Evolutionary conservation across 2,113 vertebrate genomes (phyloP).

Genomic region (Hymenochirus boettgeri): DNA sequence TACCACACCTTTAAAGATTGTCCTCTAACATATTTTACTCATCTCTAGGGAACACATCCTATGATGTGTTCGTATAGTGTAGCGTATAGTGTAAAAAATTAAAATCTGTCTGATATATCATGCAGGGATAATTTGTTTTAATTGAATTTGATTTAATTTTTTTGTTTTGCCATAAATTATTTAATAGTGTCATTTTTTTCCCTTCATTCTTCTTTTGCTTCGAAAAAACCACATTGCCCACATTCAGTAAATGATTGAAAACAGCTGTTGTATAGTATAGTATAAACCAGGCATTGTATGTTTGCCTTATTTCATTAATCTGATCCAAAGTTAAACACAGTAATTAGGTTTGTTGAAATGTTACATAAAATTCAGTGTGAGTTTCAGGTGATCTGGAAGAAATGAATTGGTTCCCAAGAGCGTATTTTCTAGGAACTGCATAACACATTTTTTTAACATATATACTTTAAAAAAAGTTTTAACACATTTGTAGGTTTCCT

Average conservation of each 20-base stretch:
- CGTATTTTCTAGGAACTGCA: conserved; percentile 12
- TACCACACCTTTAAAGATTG: no score
- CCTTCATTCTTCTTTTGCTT: no score
- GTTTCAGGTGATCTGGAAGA: conserved; percentile 27
- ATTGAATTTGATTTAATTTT: no score
- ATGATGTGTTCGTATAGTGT: no score
- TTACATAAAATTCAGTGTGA: conserved; percentile 12
- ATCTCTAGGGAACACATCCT: no score
- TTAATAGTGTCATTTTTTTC: no score
- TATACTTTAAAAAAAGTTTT: background rate
- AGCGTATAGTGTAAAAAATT: no score
- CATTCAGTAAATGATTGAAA: conserved; percentile 10
- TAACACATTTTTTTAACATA: background rate
- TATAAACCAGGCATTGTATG: conserved; percentile 5
- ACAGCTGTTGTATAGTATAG: conserved; percentile 1
- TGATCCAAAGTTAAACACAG: conserved; percentile 22
- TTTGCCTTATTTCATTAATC: conserved; percentile 24
- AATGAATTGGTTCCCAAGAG: conserved; percentile 12
- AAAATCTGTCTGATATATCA: no score
- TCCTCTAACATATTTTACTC: no score
- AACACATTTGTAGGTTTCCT: background rate
- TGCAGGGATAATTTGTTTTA: no score
- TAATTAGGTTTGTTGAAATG: conserved; percentile 25
- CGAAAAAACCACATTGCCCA: no score
- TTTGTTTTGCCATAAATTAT: no score